These are phyloP conservation scores for Heliconius charithonia DNA, from an alignment of 2,888 invertebrate species.

Conservation along the genomic window DNA sequence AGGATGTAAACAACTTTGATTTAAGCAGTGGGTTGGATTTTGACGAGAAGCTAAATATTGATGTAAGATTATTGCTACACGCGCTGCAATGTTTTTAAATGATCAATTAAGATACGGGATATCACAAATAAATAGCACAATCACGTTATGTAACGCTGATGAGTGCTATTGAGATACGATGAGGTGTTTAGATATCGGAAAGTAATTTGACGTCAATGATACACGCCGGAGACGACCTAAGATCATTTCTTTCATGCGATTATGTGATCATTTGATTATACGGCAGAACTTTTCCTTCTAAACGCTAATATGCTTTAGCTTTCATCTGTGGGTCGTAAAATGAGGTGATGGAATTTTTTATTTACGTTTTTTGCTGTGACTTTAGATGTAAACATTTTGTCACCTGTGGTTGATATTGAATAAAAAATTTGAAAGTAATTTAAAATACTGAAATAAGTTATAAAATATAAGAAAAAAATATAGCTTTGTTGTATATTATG, in stretches of 20 bases:
- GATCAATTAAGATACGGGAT: constrained; percentile 38
- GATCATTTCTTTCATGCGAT: constrained; percentile 53
- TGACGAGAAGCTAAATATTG: constrained; percentile 40
- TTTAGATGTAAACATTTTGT: too few species aligned
- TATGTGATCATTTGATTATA: constrained; percentile 16
- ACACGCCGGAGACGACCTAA: constrained; percentile 67
- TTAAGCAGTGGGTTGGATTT: constrained; percentile 58
- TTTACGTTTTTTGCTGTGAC: background rate
- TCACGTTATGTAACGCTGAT: constrained; percentile 36
- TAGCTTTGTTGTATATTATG: background rate
- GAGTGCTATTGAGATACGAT: constrained; percentile 26
- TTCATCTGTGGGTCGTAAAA: background rate
- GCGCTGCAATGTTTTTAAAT: constrained; percentile 29
- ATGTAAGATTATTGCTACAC: constrained; percentile 31
- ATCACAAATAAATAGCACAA: constrained; percentile 29
- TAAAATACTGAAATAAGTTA: background rate
- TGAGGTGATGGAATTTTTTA: background rate
- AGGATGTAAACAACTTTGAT: constrained; percentile 64
- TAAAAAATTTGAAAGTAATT: background rate
- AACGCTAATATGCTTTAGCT: background rate
- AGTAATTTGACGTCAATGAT: constrained; percentile 63
- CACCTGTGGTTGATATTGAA: background rate
- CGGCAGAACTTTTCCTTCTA: background rate
- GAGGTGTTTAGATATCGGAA: constrained; percentile 32
- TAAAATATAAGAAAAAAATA: background rate